Conservation (phyloP, 1,140 invertebrate species). For the Theocolax elegans region DNA sequence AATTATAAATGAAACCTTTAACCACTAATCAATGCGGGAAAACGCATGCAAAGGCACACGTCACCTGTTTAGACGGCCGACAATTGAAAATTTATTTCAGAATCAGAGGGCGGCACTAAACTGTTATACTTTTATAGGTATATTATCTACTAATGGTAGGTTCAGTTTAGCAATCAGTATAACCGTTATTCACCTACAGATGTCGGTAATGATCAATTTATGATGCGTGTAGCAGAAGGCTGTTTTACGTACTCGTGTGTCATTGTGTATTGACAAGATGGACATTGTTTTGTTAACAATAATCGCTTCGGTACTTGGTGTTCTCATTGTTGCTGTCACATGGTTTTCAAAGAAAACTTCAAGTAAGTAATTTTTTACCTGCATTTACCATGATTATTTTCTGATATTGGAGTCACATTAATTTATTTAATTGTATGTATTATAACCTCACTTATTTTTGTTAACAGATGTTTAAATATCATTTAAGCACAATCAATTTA, state of each 20-base stretch:
- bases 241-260: conserved; percentile 25
- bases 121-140: too few species aligned
- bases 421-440: too few species aligned
- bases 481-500: too few species aligned
- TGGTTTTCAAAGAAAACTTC: conserved; percentile 53
- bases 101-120: not conserved
- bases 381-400: not conserved
- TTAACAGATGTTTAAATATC: too few species aligned
- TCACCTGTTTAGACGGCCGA: conserved; percentile 33
- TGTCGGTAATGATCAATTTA: not conserved
- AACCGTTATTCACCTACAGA: not conserved
- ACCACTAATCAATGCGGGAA: conserved; percentile 12
- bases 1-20: conserved; percentile 9
- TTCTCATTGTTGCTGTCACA: conserved; percentile 64
- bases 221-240: conserved; percentile 10
- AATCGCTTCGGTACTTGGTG: conserved; percentile 62
- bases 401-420: too few species aligned
- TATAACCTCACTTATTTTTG: too few species aligned
- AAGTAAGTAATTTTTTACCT: conserved; percentile 50
- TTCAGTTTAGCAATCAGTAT: not conserved
- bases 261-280: conserved; percentile 53
- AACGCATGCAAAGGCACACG: conserved; percentile 36
- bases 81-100: not conserved
- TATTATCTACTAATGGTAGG: too few species aligned
- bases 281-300: conserved; percentile 66